phyloP scores from a whole-genome alignment of 2,113 vertebrate species.

The Vidua macroura region DNA sequence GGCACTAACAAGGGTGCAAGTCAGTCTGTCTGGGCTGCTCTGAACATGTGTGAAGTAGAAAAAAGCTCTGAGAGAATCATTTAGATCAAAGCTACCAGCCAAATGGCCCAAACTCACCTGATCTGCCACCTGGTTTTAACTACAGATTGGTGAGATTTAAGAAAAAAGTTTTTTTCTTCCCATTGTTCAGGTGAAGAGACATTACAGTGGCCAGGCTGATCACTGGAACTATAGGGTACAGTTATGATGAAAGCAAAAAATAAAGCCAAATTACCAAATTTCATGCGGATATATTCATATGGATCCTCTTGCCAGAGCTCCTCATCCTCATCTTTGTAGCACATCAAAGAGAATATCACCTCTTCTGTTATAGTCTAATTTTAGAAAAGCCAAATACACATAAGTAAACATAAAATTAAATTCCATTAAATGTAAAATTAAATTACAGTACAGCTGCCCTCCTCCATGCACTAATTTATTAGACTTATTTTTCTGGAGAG shows the following conservation, averaged over 20 bases:
- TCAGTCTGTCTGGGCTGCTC: neutral
- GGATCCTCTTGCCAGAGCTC: conserved; percentile 97
- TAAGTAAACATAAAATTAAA: neutral
- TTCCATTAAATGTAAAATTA: neutral
- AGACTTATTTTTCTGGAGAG: neutral
- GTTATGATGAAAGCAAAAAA: neutral
- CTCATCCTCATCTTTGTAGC: conserved; percentile 97
- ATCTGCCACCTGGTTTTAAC: neutral
- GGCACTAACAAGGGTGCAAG: neutral
- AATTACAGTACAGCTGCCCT: neutral
- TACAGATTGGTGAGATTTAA: neutral
- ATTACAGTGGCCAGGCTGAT: neutral
- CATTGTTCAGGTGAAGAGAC: neutral
- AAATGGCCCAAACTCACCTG: neutral
- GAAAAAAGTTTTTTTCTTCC: neutral
- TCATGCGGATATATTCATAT: conserved; percentile 95
- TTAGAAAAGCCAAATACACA: neutral
- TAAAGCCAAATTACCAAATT: conserved; percentile 84
- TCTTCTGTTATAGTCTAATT: conserved; percentile 88
- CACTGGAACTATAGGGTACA: neutral
- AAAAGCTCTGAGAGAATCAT: neutral
- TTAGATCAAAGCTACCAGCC: neutral
- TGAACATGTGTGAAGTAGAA: neutral
- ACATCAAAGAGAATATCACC: conserved; percentile 97
- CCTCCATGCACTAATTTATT: neutral